Conservation (phyloP, 2,113 vertebrate genomes). For the Dissostichus mawsoni region DNA sequence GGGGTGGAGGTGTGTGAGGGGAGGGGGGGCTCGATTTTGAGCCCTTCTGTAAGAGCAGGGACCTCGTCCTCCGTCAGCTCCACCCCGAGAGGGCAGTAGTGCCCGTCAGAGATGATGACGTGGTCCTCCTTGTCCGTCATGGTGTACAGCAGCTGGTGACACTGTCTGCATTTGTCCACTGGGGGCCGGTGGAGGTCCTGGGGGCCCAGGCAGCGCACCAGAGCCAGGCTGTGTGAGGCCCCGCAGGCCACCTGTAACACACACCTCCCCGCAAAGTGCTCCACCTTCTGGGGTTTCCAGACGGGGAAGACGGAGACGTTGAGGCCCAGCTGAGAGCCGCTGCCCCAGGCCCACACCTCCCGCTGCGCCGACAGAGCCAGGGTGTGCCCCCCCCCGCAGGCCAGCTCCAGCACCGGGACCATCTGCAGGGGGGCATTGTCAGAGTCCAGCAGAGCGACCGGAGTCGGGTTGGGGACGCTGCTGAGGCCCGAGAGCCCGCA, state of each 20-base stretch:
- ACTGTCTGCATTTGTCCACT: conserved; percentile 93
- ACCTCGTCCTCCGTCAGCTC: conserved; percentile 82
- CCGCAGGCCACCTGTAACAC: conserved; percentile 96
- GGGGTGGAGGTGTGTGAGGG: conserved; percentile 36
- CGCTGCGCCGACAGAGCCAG: conserved; percentile 89
- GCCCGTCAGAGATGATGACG: conserved; percentile 97
- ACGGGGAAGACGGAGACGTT: conserved; percentile 86
- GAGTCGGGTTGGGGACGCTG: conserved; percentile 88
- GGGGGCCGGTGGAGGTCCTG: conserved; percentile 86
- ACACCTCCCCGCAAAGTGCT: conserved; percentile 90
- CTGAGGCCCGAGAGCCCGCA: conserved; percentile 88
- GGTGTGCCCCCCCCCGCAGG: conserved; percentile 93
- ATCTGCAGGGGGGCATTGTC: conserved; percentile 82
- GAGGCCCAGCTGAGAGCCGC: conserved; percentile 92
- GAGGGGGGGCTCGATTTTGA: conserved; percentile 72
- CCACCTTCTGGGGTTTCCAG: conserved; percentile 92
- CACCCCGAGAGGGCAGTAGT: conserved; percentile 90
- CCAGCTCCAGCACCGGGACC: conserved; percentile 89
- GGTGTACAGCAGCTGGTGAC: conserved; percentile 95
- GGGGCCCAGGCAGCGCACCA: conserved; percentile 89
- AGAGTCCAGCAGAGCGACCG: conserved; percentile 86
- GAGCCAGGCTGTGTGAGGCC: conserved; percentile 92
- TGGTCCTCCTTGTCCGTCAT: conserved; percentile 99
- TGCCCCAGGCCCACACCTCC: conserved; percentile 98
- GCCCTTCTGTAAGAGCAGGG: background rate